Base-by-base conservation (phyloP, 64 coral and sea anemone species). In the Catalaphyllia jardinei region DNA sequence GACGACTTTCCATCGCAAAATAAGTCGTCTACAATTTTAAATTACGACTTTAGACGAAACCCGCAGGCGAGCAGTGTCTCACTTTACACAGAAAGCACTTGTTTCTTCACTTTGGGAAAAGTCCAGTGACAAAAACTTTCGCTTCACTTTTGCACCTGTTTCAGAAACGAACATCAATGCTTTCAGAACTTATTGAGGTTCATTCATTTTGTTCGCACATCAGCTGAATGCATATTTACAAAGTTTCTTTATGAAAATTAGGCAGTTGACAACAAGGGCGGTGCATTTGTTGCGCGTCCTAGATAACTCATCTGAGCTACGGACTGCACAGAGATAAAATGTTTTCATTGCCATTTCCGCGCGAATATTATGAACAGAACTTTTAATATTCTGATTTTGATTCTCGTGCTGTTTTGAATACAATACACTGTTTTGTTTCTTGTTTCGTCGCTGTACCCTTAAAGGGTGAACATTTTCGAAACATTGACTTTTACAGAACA, bases 401-500 rank as follows among this genome's bases (percentile, higher is more conserved):
- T 82, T 65, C 24, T 65, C 18, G 59, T 17, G 9, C 64, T 50
- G 12, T 15, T 71, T 10, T 52, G 76, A 51, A 19, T 71, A 10
- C 5, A 25, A 14, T 39, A 10, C 1, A n/a, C 25, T 4, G 8
- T 67, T 84, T 24, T 39, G 7, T 39, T 49, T 4, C 52, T 13
- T 60, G 19, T 24, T 24, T 24, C 24, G 64, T n/a, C 2, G 64
- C 20, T 67, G 64, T 67, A 4, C 27, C 64, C 64, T 25, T 67
- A 27, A 24, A 7, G 64, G 8, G 64, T 7, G 64, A 80, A 19
- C 42, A 49, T 69, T n/a, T 39, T 61, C 7, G 31, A 80, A 49
- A 84, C 50, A 84, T 84, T 71, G 31, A 49, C 62, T 10, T 71
- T 71, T n/a, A 50, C 62, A 81, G 17, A 81, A 84, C 81, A 84